phyloP scores from a whole-genome alignment of 1,140 invertebrate genomes.

The Pogonus chalceus region DNA sequence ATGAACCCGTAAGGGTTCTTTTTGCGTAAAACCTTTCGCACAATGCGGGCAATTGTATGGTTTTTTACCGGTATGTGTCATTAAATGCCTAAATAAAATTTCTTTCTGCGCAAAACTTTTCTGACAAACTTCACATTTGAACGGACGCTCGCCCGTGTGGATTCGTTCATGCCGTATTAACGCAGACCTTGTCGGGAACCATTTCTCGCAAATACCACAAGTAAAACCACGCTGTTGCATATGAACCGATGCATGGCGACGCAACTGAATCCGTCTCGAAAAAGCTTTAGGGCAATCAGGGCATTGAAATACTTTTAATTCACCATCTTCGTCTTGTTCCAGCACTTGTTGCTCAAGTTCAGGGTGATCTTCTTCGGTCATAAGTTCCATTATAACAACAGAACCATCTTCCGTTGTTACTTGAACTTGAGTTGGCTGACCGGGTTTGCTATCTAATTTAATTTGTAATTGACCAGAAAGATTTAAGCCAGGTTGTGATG shows the following conservation, averaged over 20 bases:
- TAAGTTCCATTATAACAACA: slow-evolving; percentile 36
- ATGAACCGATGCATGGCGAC: slow-evolving; percentile 51
- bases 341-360: slow-evolving; percentile 14
- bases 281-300: slow-evolving; percentile 49
- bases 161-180: slow-evolving; percentile 67
- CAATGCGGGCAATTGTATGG: slow-evolving; percentile 71
- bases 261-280: slow-evolving; percentile 44
- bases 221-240: slow-evolving; percentile 48
- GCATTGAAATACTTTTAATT: slow-evolving; percentile 46
- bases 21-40: slow-evolving; percentile 60
- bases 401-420: slow-evolving; percentile 37
- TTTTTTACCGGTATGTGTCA: slow-evolving; percentile 76
- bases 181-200: slow-evolving; percentile 71
- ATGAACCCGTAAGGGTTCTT: slow-evolving; percentile 53
- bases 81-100: slow-evolving; percentile 69
- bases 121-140: slow-evolving; percentile 59
- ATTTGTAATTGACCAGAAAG: slow-evolving; percentile 30
- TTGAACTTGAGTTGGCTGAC: slow-evolving; percentile 34
- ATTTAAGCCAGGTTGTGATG: slow-evolving; percentile 29
- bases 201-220: slow-evolving; percentile 61
- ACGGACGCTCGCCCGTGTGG: slow-evolving; percentile 68
- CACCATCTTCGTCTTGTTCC: slow-evolving; percentile 32
- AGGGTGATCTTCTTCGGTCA: slow-evolving; percentile 30
- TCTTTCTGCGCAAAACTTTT: slow-evolving; percentile 68
- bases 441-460: slow-evolving; percentile 30